Base-by-base conservation (phyloP, 92 coral and sea anemone species). In the Virgularia gustaviana region DNA sequence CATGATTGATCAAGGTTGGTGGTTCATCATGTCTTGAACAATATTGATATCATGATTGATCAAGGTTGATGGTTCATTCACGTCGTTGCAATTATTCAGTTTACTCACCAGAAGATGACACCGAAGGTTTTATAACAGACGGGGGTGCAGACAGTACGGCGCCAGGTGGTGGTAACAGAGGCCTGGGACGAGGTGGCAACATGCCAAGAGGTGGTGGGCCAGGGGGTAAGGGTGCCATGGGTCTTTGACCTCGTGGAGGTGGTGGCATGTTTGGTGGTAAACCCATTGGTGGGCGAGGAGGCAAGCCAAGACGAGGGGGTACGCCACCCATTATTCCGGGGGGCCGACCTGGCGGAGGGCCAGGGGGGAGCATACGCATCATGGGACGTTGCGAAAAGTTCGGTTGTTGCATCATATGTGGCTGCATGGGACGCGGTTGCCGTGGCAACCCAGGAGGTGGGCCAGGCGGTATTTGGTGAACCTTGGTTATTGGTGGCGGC, bases 71-170 rank as follows among this genome's bases (percentile, higher is more conserved):
- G n/a, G n/a, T n/a, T n/a, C n/a, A n/a, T n/a, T n/a, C n/a, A n/a
- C n/a, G n/a, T n/a, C n/a, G n/a, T n/a, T n/a, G n/a, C n/a, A n/a
- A n/a, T n/a, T n/a, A n/a, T n/a, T n/a, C n/a, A n/a, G n/a, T n/a
- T n/a, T n/a, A n/a, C n/a, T n/a, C n/a, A 45, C 76, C 75, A 34
- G 76, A 80, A 44, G 62, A 79, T 52, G 97, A 85, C 42, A 81
- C 81, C 30, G 97, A 90, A 35, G 96, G 98, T 61, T 84, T 92
- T 29, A 92, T 92, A 37, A 92, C 90, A 16, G 98, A 87, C 2
- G 98, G 98, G 1, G 98, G 98, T 24, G 98, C 98, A 20, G 98
- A 92, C 65, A 92, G 78, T 30, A 92, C 86, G 12, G 98, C 96
- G 15, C 98, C 98, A 54, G 85, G 91, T 0, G 70, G 70, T 9